Base-by-base conservation (phyloP, 1,140 invertebrate species). In the Idris sp. region DNA sequence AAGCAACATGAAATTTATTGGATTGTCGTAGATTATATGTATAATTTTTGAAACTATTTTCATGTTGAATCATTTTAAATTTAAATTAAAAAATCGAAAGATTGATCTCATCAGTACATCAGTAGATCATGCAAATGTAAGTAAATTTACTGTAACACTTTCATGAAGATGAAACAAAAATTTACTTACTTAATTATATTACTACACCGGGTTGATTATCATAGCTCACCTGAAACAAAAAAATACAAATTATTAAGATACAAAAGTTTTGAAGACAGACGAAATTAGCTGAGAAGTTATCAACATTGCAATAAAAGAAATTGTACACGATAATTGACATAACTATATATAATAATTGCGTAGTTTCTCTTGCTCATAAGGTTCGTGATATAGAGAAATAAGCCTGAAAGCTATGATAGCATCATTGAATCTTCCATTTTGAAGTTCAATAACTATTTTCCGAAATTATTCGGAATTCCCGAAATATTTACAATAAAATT, bases 271-370 rank as follows among this genome's bases (percentile, higher is more conserved):
- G n/a, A n/a, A n/a, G n/a, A n/a, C n/a, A n/a, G n/a, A n/a, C n/a
- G n/a, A n/a, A n/a, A n/a, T n/a, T n/a, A n/a, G n/a, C n/a, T n/a
- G n/a, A n/a, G n/a, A n/a, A n/a, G n/a, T n/a, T n/a, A n/a, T 40
- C 16, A 35, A 26, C 4, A 14, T 16, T 19, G 41, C 31, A 25
- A 48, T 5, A 6, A 43, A 41, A 41, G 38, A 61, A 62, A 31
- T 49, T 22, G 6, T 5, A 31, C 11, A 8, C 15, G n/a, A 25
- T 62, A 62, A 51, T 62, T 62, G 48, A 54, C 61, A 65, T 65
- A 65, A 65, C 48, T 26, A 65, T 41, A 33, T 56, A 41, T 53
- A 56, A 56, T 67, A 56, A 67, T 67, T 33, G 30, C 18, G 48
- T 13, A 48, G 62, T 67, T 67, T 67, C 62, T 48, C 62, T 9